phyloP scores from a whole-genome alignment of 2,888 invertebrate species.

The Athetis lepigone region DNA sequence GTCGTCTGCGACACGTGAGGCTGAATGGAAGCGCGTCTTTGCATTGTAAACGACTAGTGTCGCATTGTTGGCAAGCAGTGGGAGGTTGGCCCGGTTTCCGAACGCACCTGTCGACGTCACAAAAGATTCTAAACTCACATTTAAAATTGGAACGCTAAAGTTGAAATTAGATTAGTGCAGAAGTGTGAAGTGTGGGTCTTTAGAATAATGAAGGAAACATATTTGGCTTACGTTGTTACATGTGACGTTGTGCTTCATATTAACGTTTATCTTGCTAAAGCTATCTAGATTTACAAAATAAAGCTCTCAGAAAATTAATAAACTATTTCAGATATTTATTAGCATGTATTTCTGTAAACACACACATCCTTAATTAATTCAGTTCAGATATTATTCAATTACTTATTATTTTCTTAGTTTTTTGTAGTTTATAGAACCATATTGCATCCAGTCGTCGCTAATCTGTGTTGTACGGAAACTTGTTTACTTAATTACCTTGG shows the following conservation, averaged over 20 bases:
- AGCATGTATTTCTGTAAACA: background rate
- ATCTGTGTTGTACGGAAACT: too few relatives aligned
- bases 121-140: constrained; percentile 61
- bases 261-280: background rate
- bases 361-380: background rate
- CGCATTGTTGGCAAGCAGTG: constrained; percentile 87
- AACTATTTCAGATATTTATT: background rate
- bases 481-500: too few relatives aligned
- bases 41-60: constrained; percentile 71
- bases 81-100: constrained; percentile 82
- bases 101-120: constrained; percentile 85
- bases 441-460: too few relatives aligned
- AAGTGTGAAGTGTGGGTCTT: constrained; percentile 70
- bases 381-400: too few relatives aligned
- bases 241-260: background rate
- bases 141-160: constrained; percentile 66
- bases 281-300: background rate
- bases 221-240: constrained; percentile 36
- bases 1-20: constrained; percentile 86
- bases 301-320: background rate
- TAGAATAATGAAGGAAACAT: constrained; percentile 38
- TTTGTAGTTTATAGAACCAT: background rate
- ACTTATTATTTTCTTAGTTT: too few relatives aligned
- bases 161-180: constrained; percentile 58
- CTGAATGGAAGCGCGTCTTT: constrained; percentile 78